Base-by-base conservation (phyloP, 2,797 vertebrate genomes). In the Salarias fasciatus region DNA sequence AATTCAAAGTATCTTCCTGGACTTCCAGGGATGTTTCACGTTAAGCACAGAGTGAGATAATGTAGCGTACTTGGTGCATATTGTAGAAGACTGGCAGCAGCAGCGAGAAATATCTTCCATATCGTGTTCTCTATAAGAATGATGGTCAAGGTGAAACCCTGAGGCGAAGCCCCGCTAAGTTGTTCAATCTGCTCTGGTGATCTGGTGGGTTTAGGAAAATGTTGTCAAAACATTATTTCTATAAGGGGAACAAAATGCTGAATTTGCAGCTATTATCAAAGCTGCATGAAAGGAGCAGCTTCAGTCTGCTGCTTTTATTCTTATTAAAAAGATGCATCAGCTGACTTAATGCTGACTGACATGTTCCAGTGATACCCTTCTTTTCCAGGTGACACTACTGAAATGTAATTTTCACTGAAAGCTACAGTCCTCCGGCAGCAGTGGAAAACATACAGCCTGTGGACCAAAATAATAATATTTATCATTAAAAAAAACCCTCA, bases 101-200 rank as follows among this genome's bases (percentile, higher is more conserved):
- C 30, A 8, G 30, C 30, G 49, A 63, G 33, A 40, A 57, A 18
- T 11, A 29, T 43, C 75, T 49, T 33, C 64, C 24, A 53, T 47
- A 58, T 59, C 14, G 11, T 5, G n/a, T 31, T 59, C 57, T 58
- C 69, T 49, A 77, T 63, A 36, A 15, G 43, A 56, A 55, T 45
- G 40, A 46, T 11, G 29, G 72, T 72, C 72, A 66, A 41, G 61
- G 54, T 84, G 66, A 83, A 56, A 75, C 69, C 50, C 51, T 48
- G 43, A 64, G 77, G 72, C 45, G 77, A 72, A 68, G 53, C 63
- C 57, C 45, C 12, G 43, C 36, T 75, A 53, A 38, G 38, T 67
- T 49, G 50, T 41, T 76, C 42, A 12, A 31, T 57, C 73, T 71
- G 59, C 57, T 51, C 56, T 12, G 5, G 14, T 56, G 72, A 77